Evolutionary conservation across 2,888 invertebrate genomes (phyloP).

Genomic region (Cephus pulcher): DNA sequence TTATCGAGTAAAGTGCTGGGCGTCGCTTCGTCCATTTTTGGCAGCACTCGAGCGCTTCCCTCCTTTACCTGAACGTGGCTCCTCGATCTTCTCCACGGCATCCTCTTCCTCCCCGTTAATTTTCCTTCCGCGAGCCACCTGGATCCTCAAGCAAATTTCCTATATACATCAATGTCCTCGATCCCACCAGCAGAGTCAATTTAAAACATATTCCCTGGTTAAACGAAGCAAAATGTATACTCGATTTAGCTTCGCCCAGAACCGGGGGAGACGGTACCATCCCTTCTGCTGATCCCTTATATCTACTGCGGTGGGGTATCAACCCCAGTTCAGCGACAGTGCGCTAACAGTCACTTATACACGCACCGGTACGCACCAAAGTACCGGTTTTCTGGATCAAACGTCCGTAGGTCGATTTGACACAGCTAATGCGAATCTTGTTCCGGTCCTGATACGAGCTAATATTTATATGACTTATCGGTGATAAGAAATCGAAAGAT

Average conservation of each 20-base stretch:
- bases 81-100: background rate
- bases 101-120: conserved; percentile 3
- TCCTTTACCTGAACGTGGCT: background rate
- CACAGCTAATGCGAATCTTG: background rate
- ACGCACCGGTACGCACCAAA: background rate
- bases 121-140: background rate
- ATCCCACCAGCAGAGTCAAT: conserved; percentile 48
- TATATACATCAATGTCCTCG: conserved; percentile 21
- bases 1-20: conserved; percentile 53
- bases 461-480: background rate
- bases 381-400: conserved; percentile 7
- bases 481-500: background rate
- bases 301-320: conserved; percentile 28
- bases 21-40: conserved; percentile 37
- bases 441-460: background rate
- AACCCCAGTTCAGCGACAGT: conserved; percentile 52
- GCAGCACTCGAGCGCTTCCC: conserved; percentile 24
- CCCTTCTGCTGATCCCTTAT: conserved; percentile 33
- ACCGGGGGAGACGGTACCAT: conserved; percentile 21
- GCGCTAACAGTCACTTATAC: conserved; percentile 56
- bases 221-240: conserved; percentile 64
- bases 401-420: background rate
- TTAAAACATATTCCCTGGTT: conserved; percentile 63
- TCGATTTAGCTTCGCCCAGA: conserved; percentile 52
- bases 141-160: background rate